Percentiles rank a stretch among this genome's conserved stretches.
phyloP scores from a whole-genome alignment of 2,888 invertebrate species.

The Acronicta psi region DNA sequence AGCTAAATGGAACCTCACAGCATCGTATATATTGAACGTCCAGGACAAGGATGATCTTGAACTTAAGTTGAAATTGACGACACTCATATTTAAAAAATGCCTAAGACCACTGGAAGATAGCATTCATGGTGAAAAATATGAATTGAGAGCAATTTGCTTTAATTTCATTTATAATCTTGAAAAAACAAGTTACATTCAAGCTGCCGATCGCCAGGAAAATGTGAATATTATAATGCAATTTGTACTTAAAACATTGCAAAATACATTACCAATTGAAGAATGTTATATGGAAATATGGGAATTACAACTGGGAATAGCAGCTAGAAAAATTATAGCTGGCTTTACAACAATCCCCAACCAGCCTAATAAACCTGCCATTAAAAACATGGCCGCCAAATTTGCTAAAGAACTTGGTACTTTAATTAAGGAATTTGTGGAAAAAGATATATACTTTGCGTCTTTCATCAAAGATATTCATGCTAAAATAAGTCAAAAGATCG shows the following conservation, averaged over 20 bases:
- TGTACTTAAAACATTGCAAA: conserved; percentile 48
- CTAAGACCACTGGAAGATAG: conserved; percentile 10
- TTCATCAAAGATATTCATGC: conserved; percentile 14
- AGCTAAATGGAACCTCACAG: conserved; percentile 61
- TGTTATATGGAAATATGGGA: conserved; percentile 63
- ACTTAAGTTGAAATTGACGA: conserved; percentile 43
- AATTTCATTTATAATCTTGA: conserved; percentile 51
- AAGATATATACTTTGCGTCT: conserved; percentile 29
- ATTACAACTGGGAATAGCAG: conserved; percentile 51
- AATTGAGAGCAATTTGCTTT: conserved; percentile 38
- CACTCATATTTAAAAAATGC: conserved; percentile 50
- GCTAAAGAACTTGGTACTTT: conserved; percentile 55
- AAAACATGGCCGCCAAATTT: conserved; percentile 42
- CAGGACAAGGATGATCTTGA: conserved; percentile 38
- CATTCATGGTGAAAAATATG: conserved; percentile 29
- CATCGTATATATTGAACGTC: conserved; percentile 49
- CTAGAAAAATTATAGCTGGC: conserved; percentile 42
- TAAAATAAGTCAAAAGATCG: conserved; percentile 12
- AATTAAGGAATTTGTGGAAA: conserved; percentile 50
- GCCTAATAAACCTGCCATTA: conserved; percentile 1
- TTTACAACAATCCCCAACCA: conserved; percentile 7
- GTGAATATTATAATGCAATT: conserved; percentile 51
- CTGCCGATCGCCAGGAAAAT: conserved; percentile 17
- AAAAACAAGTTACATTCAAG: conserved; percentile 14
- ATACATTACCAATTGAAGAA: conserved; percentile 46